A percentile compares a stretch with the other conserved stretches of the same genome.
Conservation (phyloP, 2,888 invertebrate genomes). For the Candidula unifasciata region DNA sequence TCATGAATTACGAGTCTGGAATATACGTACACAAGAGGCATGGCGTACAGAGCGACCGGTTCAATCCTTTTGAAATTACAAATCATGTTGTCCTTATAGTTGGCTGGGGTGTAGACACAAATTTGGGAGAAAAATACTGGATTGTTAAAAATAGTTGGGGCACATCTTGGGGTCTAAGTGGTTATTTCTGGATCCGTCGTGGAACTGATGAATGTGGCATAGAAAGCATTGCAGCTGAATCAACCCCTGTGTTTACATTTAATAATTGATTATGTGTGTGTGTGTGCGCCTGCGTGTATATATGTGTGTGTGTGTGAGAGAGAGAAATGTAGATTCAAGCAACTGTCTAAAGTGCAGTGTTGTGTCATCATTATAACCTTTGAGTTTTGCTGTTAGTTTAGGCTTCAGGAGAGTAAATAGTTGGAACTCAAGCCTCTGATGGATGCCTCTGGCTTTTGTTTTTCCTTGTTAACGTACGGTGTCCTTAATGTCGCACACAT, state of each 20-base stretch:
- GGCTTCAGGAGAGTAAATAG: too few relatives aligned
- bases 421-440: too few relatives aligned
- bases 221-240: constrained; percentile 77
- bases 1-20: constrained; percentile 76
- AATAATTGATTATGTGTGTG: constrained; percentile 39
- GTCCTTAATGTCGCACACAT: too few relatives aligned
- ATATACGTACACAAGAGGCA: constrained; percentile 78
- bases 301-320: neutral
- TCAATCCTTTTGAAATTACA: constrained; percentile 79
- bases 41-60: constrained; percentile 67
- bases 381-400: too few relatives aligned
- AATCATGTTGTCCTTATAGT: constrained; percentile 80
- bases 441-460: too few relatives aligned
- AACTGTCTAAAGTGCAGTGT: too few relatives aligned
- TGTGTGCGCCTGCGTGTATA: too few relatives aligned
- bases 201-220: constrained; percentile 77
- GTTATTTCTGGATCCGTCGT: constrained; percentile 76
- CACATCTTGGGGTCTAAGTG: constrained; percentile 74
- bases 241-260: constrained; percentile 65
- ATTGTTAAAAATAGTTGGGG: constrained; percentile 79
- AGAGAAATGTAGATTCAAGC: too few relatives aligned
- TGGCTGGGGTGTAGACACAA: constrained; percentile 78
- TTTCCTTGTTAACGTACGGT: too few relatives aligned
- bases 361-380: too few relatives aligned
- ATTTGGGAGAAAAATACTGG: constrained; percentile 75